Conservation (phyloP, 2,888 invertebrate genomes). For the Euplexia lucipara region DNA sequence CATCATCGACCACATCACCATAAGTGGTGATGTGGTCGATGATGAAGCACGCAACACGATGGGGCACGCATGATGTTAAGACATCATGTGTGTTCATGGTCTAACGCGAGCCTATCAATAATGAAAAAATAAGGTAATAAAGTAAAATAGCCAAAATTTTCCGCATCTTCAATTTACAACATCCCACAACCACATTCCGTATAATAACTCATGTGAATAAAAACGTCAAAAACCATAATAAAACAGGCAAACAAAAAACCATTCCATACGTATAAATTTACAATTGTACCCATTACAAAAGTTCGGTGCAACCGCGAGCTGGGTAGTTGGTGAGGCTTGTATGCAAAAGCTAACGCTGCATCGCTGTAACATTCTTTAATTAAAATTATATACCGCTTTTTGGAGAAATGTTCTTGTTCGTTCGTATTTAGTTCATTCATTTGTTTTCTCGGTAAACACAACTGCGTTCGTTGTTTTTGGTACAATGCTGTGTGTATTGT, state of each 20-base stretch:
- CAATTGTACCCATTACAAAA: constrained; percentile 43
- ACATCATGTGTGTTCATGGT: too few species aligned
- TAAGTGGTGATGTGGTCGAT: too few species aligned
- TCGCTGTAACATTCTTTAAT: constrained; percentile 50
- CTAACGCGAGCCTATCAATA: too few species aligned
- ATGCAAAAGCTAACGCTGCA: constrained; percentile 25
- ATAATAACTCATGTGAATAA: constrained; percentile 27
- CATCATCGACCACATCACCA: too few species aligned
- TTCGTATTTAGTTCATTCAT: constrained; percentile 37
- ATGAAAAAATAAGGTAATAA: too few species aligned
- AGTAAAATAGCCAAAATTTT: background rate
- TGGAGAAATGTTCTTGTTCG: constrained; percentile 41
- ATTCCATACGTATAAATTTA: constrained; percentile 29
- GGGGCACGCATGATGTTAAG: too few species aligned
- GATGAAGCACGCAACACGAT: too few species aligned
- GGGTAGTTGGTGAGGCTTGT: constrained; percentile 22
- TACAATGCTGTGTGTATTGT: constrained; percentile 19
- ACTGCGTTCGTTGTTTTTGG: constrained; percentile 24
- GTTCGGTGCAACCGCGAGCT: constrained; percentile 40
- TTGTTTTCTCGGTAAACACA: constrained; percentile 48
- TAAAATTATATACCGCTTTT: constrained; percentile 54
- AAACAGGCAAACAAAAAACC: constrained; percentile 36
- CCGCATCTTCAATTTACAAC: background rate
- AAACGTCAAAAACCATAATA: constrained; percentile 31
- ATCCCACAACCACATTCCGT: background rate